Conservation (phyloP, 2,888 invertebrate species). For the Oegoconia quadripuncta region DNA sequence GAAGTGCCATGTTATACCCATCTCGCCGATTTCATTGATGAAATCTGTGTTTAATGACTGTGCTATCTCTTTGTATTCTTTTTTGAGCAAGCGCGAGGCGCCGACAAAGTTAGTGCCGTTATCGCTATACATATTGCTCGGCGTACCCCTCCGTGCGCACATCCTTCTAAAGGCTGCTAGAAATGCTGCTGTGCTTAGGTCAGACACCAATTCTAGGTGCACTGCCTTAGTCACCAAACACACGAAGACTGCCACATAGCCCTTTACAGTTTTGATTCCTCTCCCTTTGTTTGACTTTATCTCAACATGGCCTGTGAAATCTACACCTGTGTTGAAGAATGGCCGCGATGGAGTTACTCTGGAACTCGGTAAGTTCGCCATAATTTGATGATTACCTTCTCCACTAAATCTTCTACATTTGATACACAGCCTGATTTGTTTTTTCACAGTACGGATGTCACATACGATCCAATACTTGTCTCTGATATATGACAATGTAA, state of each 20-base stretch:
- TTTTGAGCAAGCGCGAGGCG: background rate
- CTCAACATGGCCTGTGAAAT: background rate
- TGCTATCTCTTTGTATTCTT: constrained; percentile 1
- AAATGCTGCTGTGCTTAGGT: background rate
- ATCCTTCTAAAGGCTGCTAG: background rate
- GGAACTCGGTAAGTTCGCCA: background rate
- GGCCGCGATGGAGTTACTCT: background rate
- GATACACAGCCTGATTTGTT: background rate
- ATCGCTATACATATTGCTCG: constrained; percentile 15
- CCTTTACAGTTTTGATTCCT: background rate
- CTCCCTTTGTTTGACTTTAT: constrained; percentile 1
- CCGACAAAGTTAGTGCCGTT: constrained; percentile 16
- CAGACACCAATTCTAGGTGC: constrained; percentile 1
- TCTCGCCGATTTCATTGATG: constrained; percentile 2
- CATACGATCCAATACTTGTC: background rate
- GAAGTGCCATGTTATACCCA: constrained; percentile 16
- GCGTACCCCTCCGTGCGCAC: background rate
- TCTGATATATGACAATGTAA: background rate
- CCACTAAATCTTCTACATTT: background rate
- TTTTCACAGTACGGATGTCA: background rate
- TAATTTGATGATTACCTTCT: background rate
- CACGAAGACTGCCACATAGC: constrained; percentile 2
- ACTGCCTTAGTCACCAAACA: constrained; percentile 1
- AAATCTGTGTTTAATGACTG: background rate
- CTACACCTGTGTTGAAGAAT: background rate